A percentile compares a stretch with the other conserved stretches of the same genome.
phyloP scores from a whole-genome alignment of 2,888 invertebrate species.

The Pyrocoelia pectoralis region DNA sequence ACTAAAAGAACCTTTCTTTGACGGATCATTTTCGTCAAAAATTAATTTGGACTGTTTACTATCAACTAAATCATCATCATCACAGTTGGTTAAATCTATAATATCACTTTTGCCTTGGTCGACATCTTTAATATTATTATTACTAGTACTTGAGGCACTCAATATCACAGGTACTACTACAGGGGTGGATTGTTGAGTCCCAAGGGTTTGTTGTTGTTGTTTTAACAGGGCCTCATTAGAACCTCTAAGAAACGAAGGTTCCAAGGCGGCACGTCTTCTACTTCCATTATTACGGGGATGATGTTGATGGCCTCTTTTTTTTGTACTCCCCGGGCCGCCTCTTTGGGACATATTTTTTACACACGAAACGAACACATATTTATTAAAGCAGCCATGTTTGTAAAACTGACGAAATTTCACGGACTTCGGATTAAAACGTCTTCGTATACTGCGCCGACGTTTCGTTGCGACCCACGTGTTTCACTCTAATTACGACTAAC shows the following conservation, averaged over 20 bases:
- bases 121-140: conserved; percentile 30
- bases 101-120: conserved; percentile 50
- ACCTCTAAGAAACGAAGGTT: conserved; percentile 51
- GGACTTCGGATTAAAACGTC: conserved; percentile 4
- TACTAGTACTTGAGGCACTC: conserved; percentile 43
- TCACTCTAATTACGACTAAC: not conserved
- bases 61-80: conserved; percentile 48
- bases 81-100: conserved; percentile 59
- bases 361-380: conserved; percentile 54
- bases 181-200: conserved; percentile 26
- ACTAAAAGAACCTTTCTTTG: conserved; percentile 21
- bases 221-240: conserved; percentile 57
- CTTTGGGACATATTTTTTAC: conserved; percentile 64
- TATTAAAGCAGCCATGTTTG: conserved; percentile 70
- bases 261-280: conserved; percentile 61
- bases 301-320: conserved; percentile 78
- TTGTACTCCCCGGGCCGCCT: conserved; percentile 68
- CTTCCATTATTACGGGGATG: conserved; percentile 70
- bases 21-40: conserved; percentile 39
- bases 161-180: conserved; percentile 40
- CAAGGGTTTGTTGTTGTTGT: conserved; percentile 33
- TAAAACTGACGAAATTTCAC: conserved; percentile 55
- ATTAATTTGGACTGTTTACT: conserved; percentile 30
- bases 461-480: conserved; percentile 14
- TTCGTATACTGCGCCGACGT: conserved; percentile 10